Evolutionary conservation across 2,888 invertebrate species (phyloP), one percentile per base, ranked within the genome.

Genomic region (Conomelus anceps): DNA sequence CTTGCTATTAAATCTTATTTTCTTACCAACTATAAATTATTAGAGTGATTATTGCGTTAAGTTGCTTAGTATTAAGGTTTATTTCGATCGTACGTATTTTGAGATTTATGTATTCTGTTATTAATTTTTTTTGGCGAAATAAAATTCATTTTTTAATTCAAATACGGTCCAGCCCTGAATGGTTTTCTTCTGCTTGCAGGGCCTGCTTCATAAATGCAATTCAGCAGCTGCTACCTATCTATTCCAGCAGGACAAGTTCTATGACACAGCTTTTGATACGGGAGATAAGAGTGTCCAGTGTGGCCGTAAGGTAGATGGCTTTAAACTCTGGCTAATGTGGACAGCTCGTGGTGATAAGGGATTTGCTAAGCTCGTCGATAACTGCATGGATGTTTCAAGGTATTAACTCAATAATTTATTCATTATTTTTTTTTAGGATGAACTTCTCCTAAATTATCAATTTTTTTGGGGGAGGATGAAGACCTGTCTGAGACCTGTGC

Each of bases 321-420:
- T 98, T 92, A 99, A 99, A 93, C 94, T 98, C 7, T 99, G 98
- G 98, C 93, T 98, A 91, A 97, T 98, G 96, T 97, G 98, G 96
- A 97, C 97, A 92, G 97, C 97, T 0, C 94, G 97, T 0, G 97
- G 97, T 0, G 95, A 95, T 87, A 92, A 92, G 0, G 96, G 95
- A 0, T 94, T 97, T 0, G 94, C 94, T 87, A 91, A 92, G 0
- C 93, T 96, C 0, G 94, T 97, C 0, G 96, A 97, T 91, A 94
- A 94, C 88, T 95, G 96, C 0, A 95, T 97, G 93, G 93, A 94
- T 1, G 94, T 94, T 89, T 95, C 96, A 0, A 94, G 93, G 91
- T 94, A 93, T 84, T 17, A 84, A 84, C 7, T 84, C 22, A 84
- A 84, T 9, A 22, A 22, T 84, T 9, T 22, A 84, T 13, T n/a